A percentile compares a stretch with the other conserved stretches of the same genome.
These are phyloP conservation scores for Ostrea edulis DNA, from an alignment of 1,140 invertebrate species.

Conservation along the genomic window DNA sequence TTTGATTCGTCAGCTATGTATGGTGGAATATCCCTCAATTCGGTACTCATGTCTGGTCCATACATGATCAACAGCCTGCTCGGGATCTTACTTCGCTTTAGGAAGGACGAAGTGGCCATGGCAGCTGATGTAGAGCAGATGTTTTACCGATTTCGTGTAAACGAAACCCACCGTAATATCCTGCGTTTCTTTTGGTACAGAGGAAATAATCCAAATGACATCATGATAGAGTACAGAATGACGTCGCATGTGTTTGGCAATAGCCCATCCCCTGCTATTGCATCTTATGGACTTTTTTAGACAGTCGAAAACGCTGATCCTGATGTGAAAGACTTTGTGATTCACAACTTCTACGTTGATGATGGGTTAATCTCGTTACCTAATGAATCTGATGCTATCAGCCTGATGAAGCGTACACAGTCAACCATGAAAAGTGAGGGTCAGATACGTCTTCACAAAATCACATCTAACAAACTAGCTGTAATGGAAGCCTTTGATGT, in stretches of 20 bases:
- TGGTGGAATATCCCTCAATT: conserved; percentile 68
- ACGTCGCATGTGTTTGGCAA: conserved; percentile 43
- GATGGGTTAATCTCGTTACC: conserved; percentile 55
- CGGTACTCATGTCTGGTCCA: no score
- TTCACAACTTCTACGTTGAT: conserved; percentile 56
- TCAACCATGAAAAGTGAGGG: neutral
- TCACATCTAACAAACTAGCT: conserved; percentile 32
- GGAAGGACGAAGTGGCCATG: conserved; percentile 46
- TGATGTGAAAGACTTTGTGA: no score
- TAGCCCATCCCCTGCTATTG: no score
- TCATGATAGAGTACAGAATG: conserved; percentile 42
- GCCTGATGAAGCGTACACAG: no score
- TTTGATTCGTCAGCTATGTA: conserved; percentile 56
- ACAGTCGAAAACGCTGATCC: no score
- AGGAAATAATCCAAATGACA: conserved; percentile 48
- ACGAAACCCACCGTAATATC: conserved; percentile 46
- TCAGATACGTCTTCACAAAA: conserved; percentile 39
- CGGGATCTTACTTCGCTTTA: conserved; percentile 62
- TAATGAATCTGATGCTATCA: no score
- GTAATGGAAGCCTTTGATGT: conserved; percentile 43
- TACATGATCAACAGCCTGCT: conserved; percentile 60
- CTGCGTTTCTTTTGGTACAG: conserved; percentile 58
- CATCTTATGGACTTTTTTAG: no score
- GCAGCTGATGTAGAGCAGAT: conserved; percentile 60
- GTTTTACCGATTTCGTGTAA: conserved; percentile 47